phyloP scores from a whole-genome alignment of 2,797 vertebrate genomes.

The Staurois parvus region DNA sequence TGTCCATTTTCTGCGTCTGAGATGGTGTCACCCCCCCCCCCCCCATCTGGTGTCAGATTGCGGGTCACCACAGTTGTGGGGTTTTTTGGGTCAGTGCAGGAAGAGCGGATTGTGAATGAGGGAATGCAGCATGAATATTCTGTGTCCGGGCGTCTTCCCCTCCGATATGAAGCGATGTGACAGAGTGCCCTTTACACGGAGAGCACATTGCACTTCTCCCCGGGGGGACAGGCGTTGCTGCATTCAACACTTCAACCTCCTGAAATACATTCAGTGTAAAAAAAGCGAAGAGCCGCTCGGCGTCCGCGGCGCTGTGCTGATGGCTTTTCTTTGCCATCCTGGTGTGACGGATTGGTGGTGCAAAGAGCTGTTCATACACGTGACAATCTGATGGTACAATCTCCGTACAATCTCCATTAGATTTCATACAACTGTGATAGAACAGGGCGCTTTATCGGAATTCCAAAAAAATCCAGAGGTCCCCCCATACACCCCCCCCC shows the following conservation, averaged over 20 bases:
- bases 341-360: no score
- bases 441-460: no score
- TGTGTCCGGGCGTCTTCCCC: neutral
- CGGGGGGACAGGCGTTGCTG: neutral
- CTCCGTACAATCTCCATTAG: no score
- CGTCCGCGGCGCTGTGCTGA: neutral
- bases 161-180: conserved; percentile 26
- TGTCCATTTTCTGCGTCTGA: neutral
- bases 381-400: neutral
- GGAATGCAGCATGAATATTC: neutral
- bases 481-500: no score
- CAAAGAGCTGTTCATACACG: neutral
- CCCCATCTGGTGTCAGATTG: no score
- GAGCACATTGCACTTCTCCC: neutral
- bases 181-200: conserved; percentile 31
- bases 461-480: no score
- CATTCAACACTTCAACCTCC: conserved; percentile 8
- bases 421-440: neutral
- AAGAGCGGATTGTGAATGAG: neutral
- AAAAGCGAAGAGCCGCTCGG: neutral
- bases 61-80: neutral
- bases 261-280: conserved; percentile 5
- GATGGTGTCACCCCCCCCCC: no score
- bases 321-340: neutral
- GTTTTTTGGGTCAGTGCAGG: neutral